These are phyloP conservation scores for Amphipoea lucens DNA, from an alignment of 2,888 invertebrate genomes.

Conservation along the genomic window DNA sequence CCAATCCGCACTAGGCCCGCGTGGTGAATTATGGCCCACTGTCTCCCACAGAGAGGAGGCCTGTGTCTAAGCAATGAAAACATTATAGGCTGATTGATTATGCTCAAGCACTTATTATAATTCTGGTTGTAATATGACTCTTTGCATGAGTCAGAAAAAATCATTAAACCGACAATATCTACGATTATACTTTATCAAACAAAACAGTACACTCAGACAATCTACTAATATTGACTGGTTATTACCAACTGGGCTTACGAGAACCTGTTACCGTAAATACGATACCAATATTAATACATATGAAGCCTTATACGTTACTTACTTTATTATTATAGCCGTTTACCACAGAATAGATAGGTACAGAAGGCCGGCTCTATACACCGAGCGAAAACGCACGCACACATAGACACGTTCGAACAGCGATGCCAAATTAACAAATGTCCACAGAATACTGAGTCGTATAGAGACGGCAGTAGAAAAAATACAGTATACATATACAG, in stretches of 20 bases:
- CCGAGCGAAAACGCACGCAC: background rate
- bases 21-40: too few relatives aligned
- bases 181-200: background rate
- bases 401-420: background rate
- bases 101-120: background rate
- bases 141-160: slow-evolving; percentile 2
- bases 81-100: too few relatives aligned
- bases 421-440: background rate
- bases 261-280: slow-evolving; percentile 69
- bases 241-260: slow-evolving; percentile 68
- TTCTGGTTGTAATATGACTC: background rate
- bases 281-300: slow-evolving; percentile 69
- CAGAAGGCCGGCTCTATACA: background rate
- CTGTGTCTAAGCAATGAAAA: too few relatives aligned
- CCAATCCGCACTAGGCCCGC: too few relatives aligned
- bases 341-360: background rate
- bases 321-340: slow-evolving; percentile 48
- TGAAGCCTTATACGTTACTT: slow-evolving; percentile 45
- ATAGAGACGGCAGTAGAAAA: background rate
- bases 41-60: too few relatives aligned
- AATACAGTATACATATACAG: background rate
- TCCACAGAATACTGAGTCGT: background rate
- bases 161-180: background rate
- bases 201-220: slow-evolving; percentile 41
- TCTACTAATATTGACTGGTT: slow-evolving; percentile 69